These are phyloP conservation scores for Pionites leucogaster DNA, from an alignment of 2,113 vertebrate genomes.

Conservation along the genomic window DNA sequence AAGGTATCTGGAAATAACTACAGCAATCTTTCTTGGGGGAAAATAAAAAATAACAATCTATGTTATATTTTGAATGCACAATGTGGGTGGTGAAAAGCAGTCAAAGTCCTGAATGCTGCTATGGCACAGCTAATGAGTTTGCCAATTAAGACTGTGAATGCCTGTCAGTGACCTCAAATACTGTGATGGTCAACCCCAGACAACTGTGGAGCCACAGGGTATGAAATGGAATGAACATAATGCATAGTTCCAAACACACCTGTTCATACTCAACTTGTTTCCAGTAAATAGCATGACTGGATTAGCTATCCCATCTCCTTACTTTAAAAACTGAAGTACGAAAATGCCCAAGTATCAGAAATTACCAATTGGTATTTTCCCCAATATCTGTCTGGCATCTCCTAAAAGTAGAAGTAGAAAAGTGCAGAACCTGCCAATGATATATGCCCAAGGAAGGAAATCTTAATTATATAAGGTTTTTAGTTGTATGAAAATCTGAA, in stretches of 20 bases:
- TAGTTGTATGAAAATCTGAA: background rate
- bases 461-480: background rate
- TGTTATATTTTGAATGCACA: background rate
- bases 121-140: background rate
- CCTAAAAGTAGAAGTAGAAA: background rate
- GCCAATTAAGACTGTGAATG: background rate
- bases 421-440: background rate
- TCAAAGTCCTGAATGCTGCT: background rate
- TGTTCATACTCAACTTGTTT: background rate
- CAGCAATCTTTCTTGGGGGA: background rate
- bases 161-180: background rate
- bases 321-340: background rate
- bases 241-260: background rate
- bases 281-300: background rate
- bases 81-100: background rate
- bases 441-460: background rate
- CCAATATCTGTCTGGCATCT: background rate
- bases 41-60: background rate
- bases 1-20: background rate
- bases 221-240: background rate
- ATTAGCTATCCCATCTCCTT: background rate
- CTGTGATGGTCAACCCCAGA: background rate
- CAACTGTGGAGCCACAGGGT: background rate
- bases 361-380: background rate
- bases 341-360: background rate